phyloP scores from a whole-genome alignment of 2,888 invertebrate genomes.

The Sminthurides aquaticus region DNA sequence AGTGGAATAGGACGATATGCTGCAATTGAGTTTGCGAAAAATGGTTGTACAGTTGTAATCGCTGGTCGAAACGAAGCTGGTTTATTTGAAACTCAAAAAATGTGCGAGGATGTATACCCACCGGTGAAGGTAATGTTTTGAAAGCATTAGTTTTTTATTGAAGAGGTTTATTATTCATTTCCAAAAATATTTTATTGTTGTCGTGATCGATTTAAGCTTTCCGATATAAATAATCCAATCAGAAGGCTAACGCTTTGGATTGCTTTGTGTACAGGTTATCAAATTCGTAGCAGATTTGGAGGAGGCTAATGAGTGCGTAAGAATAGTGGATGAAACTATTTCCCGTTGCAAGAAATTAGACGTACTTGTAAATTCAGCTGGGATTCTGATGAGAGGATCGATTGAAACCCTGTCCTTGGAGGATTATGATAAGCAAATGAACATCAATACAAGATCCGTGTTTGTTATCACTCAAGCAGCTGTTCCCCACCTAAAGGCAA shows the following conservation, averaged over 20 bases:
- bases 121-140: background rate
- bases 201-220: too few relatives aligned
- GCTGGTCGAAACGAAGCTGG: constrained; percentile 64
- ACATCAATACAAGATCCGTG: constrained; percentile 68
- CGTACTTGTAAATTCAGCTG: constrained; percentile 63
- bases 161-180: too few relatives aligned
- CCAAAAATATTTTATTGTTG: too few relatives aligned
- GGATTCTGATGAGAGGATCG: constrained; percentile 68
- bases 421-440: constrained; percentile 83
- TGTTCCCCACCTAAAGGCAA: constrained; percentile 68
- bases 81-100: constrained; percentile 50
- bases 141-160: too few relatives aligned
- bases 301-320: constrained; percentile 30
- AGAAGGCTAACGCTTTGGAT: background rate
- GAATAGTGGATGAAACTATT: constrained; percentile 32
- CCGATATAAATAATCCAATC: too few relatives aligned
- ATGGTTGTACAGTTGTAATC: constrained; percentile 67
- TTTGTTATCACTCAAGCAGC: constrained; percentile 68
- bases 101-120: background rate
- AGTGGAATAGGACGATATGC: constrained; percentile 80
- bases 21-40: constrained; percentile 64
- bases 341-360: constrained; percentile 29
- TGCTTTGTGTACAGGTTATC: constrained; percentile 22
- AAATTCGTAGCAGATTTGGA: constrained; percentile 31
- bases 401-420: constrained; percentile 79